Base-by-base conservation (phyloP, 2,113 vertebrate species). In the Zapus hudsonius region DNA sequence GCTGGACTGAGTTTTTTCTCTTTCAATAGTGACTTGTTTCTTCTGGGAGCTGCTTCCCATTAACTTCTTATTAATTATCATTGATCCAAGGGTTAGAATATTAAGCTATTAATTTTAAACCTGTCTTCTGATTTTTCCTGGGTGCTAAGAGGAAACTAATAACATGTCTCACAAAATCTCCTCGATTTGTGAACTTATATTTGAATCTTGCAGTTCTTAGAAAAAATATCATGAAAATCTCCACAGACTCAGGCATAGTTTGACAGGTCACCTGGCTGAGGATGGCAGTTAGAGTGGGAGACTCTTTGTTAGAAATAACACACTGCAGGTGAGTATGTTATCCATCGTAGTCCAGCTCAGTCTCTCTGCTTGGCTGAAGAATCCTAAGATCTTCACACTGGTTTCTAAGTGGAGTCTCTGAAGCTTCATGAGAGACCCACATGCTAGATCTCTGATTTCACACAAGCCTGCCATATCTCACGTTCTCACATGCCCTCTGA, bases 11-110 rank as follows among this genome's bases (percentile, higher is more conserved):
- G 10, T 42, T 82, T 72, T 87, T 97, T 96, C 89, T 92, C 75
- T 87, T 86, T 83, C 84, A 80, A 91, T 73, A 89, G 92, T 94
- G 95, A 97, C 69, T 92, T 84, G 96, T 96, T 97, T 97, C 88
- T 86, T 83, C 83, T 5, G 36, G 85, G 44, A 13, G 47, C 47
- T 96, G 86, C 55, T 89, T 95, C 38, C 73, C 93, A 96, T 94
- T 96, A 93, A 95, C 96, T 96, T 96, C 91, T 97, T 87, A 94
- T 95, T 97, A 95, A 73, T 74, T 96, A 75, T 78, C 91, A 95
- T 81, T 92, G 33, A 66, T 66, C 84, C 6, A 57, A 86, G 31
- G 16, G 23, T 59, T 89, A 55, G 1, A 75, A 80, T 74, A 94
- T 7, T 63, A 64, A 88, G 64, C 6, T 73, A 75, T 72, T 92